phyloP scores from a whole-genome alignment of 2,888 invertebrate species.

The Sarcophaga carnaria region DNA sequence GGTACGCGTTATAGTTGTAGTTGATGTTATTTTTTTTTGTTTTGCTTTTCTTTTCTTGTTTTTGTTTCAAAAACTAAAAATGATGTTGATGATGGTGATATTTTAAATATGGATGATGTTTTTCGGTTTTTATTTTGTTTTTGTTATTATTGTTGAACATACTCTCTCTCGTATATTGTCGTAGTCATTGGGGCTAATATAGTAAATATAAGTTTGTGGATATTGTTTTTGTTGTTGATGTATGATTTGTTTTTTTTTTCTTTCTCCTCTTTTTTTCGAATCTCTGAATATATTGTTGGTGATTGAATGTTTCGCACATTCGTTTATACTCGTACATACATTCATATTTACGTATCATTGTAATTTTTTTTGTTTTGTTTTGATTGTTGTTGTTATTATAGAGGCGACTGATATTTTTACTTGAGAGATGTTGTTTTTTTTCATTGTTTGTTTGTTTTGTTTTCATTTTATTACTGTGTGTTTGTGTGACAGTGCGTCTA shows the following conservation, averaged over 20 bases:
- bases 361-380: slow-evolving; percentile 6
- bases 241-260: too few species aligned
- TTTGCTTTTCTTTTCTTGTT: background rate
- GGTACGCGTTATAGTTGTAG: background rate
- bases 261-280: too few species aligned
- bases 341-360: background rate
- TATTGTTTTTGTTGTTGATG: too few species aligned
- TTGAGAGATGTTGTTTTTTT: slow-evolving; percentile 16
- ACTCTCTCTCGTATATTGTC: too few species aligned
- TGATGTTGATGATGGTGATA: too few species aligned
- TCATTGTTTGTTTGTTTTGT: slow-evolving; percentile 31
- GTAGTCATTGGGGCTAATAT: too few species aligned
- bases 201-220: too few species aligned
- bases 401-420: slow-evolving; percentile 47
- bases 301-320: background rate
- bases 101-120: too few species aligned
- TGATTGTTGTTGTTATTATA: slow-evolving; percentile 36
- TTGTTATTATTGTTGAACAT: too few species aligned
- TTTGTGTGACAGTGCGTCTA: background rate
- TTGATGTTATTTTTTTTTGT: background rate
- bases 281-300: background rate
- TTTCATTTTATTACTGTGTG: background rate
- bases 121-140: too few species aligned
- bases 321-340: background rate
- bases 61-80: too few species aligned